These are phyloP conservation scores for Leucophenga montana DNA, from an alignment of 2,888 invertebrate species.

Conservation along the genomic window DNA sequence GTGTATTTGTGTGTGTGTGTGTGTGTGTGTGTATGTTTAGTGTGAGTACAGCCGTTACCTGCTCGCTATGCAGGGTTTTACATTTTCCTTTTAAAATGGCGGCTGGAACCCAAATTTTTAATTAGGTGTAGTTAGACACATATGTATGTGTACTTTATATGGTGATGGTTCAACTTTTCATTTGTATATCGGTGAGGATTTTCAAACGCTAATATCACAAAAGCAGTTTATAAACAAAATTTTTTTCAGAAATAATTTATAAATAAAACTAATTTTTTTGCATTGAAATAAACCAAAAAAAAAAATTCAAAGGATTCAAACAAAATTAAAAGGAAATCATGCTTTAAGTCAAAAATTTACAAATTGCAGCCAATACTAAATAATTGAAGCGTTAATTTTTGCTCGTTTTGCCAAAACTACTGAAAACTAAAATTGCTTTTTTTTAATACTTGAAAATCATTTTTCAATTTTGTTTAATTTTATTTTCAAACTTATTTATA, in stretches of 20 bases:
- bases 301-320: constrained; percentile 41
- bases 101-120: too few species aligned
- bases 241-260: neutral
- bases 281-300: too few species aligned
- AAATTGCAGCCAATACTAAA: constrained; percentile 57
- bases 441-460: neutral
- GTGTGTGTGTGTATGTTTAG: too few species aligned
- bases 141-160: constrained; percentile 3
- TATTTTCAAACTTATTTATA: constrained; percentile 41
- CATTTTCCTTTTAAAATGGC: too few species aligned
- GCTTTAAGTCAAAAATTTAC: neutral
- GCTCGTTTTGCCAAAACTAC: neutral
- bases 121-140: neutral
- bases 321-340: constrained; percentile 49
- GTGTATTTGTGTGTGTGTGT: too few species aligned
- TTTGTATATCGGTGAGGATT: neutral
- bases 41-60: too few species aligned
- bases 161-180: too few species aligned
- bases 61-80: too few species aligned
- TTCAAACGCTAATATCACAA: constrained; percentile 4
- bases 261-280: too few species aligned
- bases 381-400: constrained; percentile 11
- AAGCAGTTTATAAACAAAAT: constrained; percentile 12
- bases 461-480: constrained; percentile 42
- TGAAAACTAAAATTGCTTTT: neutral